phyloP scores from a whole-genome alignment of 2,888 invertebrate species.

The Anthrax anthrax region DNA sequence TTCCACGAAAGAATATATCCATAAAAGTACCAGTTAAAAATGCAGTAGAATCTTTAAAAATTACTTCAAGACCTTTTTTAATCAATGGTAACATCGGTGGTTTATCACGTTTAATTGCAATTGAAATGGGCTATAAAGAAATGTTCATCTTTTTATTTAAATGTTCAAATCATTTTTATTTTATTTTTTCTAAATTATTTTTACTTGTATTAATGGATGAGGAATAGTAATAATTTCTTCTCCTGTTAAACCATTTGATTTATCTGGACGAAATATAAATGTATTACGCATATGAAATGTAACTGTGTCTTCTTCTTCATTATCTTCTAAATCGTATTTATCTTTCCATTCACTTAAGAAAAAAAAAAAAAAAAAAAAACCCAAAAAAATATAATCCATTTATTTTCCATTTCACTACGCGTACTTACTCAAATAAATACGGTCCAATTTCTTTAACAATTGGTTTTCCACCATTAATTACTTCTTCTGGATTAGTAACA shows the following conservation, averaged over 20 bases:
- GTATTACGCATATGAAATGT: slow-evolving; percentile 52
- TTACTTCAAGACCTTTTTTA: slow-evolving; percentile 52
- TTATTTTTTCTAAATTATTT: background rate
- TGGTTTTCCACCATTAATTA: slow-evolving; percentile 54
- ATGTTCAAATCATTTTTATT: no score
- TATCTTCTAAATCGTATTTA: slow-evolving; percentile 58
- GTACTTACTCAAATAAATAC: slow-evolving; percentile 63
- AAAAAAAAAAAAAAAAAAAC: background rate
- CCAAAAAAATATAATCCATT: background rate
- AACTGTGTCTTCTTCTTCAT: slow-evolving; percentile 57
- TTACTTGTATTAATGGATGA: slow-evolving; percentile 54
- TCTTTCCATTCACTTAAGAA: slow-evolving; percentile 63
- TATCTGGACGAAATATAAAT: slow-evolving; percentile 50
- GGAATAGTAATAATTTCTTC: slow-evolving; percentile 56
- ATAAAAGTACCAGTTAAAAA: slow-evolving; percentile 42
- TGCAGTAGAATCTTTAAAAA: slow-evolving; percentile 47
- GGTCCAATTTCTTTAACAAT: slow-evolving; percentile 67
- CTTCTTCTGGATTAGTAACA: slow-evolving; percentile 62
- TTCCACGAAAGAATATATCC: slow-evolving; percentile 60
- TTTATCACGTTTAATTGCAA: slow-evolving; percentile 44
- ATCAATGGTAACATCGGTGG: slow-evolving; percentile 53
- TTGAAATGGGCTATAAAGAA: background rate
- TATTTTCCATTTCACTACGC: background rate
- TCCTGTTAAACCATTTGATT: slow-evolving; percentile 53
- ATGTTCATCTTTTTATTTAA: no score